Conservation (phyloP, 2,797 vertebrate species). For the Semotilus atromaculatus region DNA sequence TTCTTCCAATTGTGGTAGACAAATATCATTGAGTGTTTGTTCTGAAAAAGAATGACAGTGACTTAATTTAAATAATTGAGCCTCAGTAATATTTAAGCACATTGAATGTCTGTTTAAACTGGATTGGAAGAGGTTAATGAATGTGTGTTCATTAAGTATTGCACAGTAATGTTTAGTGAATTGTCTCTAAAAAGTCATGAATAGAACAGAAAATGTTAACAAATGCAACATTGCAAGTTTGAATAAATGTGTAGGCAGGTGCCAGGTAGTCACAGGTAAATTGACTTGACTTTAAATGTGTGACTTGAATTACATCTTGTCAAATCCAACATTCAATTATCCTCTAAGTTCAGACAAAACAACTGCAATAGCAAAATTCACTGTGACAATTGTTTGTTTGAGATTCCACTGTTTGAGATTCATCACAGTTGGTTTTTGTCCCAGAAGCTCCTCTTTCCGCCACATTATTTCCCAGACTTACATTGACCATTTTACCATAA, state of each 20-base stretch:
- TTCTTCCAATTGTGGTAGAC: background rate
- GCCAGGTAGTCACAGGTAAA: background rate
- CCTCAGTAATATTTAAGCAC: background rate
- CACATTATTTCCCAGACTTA: conserved; percentile 12
- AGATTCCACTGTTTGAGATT: conserved; percentile 11
- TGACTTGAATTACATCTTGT: conserved; percentile 19
- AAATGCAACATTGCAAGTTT: background rate
- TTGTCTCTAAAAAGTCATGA: background rate
- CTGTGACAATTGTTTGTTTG: conserved; percentile 27
- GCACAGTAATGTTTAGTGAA: background rate
- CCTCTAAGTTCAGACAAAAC: background rate
- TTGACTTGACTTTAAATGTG: conserved; percentile 4
- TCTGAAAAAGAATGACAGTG: background rate
- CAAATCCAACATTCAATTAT: background rate
- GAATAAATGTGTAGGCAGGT: background rate
- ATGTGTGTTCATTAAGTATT: too few species aligned
- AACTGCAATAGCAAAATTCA: background rate
- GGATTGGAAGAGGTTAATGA: background rate
- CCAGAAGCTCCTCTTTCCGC: background rate
- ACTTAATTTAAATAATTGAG: background rate
- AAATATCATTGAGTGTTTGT: background rate
- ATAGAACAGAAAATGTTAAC: too few species aligned
- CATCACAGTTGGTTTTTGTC: conserved; percentile 19
- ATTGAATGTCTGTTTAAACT: background rate
- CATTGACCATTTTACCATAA: conserved; percentile 2